Evolutionary conservation across 1,140 invertebrate genomes (phyloP).

Genomic region (Catajapyx aquilonaris): DNA sequence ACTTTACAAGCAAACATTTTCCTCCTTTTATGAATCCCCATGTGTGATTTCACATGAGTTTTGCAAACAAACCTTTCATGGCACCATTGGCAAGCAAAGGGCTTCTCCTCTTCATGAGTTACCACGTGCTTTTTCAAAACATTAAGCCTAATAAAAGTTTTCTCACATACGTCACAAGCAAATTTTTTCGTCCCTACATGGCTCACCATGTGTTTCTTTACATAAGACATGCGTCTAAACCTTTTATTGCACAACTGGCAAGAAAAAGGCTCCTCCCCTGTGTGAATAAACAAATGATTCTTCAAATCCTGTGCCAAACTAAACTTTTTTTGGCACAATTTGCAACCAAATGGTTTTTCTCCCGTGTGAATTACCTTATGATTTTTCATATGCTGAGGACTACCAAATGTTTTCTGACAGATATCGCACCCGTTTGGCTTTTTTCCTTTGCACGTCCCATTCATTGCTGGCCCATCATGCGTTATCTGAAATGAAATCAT

Average conservation of each 20-base stretch:
- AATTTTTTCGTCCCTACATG: not conserved
- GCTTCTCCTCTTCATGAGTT: no score
- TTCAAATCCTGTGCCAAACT: not conserved
- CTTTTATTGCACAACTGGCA: not conserved
- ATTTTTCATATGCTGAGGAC: not conserved
- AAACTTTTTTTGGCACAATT: not conserved
- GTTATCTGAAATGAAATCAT: no score
- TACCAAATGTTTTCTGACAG: not conserved
- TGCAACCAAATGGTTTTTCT: not conserved
- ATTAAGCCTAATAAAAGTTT: no score
- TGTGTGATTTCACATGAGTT: not conserved
- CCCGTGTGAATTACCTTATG: conserved; percentile 4
- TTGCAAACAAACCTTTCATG: not conserved
- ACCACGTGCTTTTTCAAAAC: no score
- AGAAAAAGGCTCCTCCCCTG: not conserved
- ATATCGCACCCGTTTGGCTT: not conserved
- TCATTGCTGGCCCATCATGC: no score
- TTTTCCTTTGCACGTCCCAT: no score
- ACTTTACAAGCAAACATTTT: conserved; percentile 3
- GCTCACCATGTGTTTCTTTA: not conserved
- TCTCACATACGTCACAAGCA: not conserved
- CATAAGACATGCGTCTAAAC: not conserved
- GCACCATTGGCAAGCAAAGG: not conserved
- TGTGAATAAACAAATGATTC: not conserved
- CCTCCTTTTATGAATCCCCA: conserved; percentile 2